phyloP scores from a whole-genome alignment of 2,113 vertebrate species.

The Lathamus discolor region DNA sequence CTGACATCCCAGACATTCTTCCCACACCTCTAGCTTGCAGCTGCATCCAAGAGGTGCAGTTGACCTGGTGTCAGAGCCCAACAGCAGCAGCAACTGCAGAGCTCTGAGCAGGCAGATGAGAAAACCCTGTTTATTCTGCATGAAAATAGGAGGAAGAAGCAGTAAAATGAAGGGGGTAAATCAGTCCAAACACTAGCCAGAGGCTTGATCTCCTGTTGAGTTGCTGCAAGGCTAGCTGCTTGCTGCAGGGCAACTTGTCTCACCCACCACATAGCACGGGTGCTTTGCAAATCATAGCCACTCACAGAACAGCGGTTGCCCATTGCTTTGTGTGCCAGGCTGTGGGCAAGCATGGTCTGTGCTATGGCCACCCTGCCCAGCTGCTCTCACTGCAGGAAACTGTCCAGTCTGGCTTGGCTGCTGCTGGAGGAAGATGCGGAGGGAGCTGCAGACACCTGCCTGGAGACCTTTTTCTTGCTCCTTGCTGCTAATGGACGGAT shows the following conservation, averaged over 20 bases:
- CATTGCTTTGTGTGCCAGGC: accelerated
- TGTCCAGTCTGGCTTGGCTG: constrained; percentile 68
- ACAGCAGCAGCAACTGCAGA: neutral
- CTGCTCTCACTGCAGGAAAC: constrained; percentile 57
- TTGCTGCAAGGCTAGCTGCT: neutral
- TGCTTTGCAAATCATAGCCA: neutral
- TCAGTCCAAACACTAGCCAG: neutral
- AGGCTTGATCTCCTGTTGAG: neutral
- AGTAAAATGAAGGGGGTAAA: neutral
- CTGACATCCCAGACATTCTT: neutral
- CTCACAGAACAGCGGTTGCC: accelerated
- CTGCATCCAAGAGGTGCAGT: neutral
- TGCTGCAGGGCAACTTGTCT: neutral
- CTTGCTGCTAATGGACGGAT: constrained; percentile 62
- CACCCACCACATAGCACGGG: accelerated
- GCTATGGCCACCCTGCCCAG: neutral
- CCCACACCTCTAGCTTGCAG: neutral
- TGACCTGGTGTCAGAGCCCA: neutral
- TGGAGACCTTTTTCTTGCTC: constrained; percentile 58
- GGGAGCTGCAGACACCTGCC: neutral
- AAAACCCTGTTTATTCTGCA: neutral
- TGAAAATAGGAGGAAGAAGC: neutral
- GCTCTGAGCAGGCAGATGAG: neutral
- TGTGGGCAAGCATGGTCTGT: neutral
- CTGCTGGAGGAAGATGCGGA: neutral